Evolutionary conservation across 2,888 invertebrate species (phyloP), one percentile per base, ranked within the genome.

Genomic region (Amitus sp.): DNA sequence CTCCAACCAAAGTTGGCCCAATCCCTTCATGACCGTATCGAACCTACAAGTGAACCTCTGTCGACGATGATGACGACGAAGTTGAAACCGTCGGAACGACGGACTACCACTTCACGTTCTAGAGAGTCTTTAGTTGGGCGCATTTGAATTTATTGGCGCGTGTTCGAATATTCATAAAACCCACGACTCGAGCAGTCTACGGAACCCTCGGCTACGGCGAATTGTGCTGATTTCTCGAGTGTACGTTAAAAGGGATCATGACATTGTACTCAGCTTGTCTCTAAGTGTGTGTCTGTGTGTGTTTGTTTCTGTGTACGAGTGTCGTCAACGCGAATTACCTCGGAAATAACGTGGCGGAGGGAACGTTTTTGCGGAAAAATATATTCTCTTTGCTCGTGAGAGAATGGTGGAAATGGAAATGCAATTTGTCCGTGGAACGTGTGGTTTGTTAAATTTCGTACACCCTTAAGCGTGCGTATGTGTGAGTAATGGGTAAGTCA

Each of bases 71-170:
- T 7, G 23, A 5, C 23, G 23, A n/a, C n/a, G n/a, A n/a, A n/a
- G n/a, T n/a, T n/a, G n/a, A 33, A 9, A 37, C 2, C 37, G 37
- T 37, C 37, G 53, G 64, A 65, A 52, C 51, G 58, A 66, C 63
- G 66, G 63, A 69, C 70, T 70, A 76, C 79, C 79, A 79, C 79
- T 79, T 78, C 76, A 78, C 75, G 77, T 78, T 50, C 76, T 67
- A 70, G 71, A 77, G 79, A 79, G 77, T 78, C 76, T 76, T 76
- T 73, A 75, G 76, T 75, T 74, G 71, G 74, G 75, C 76, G 71
- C 77, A 80, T 80, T 80, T 77, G 76, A 76, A 79, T 76, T 79
- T 79, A 79, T 78, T 80, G 79, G 77, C 78, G 80, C 80, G 78
- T 79, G 75, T 58, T 56, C 56, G 60, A 56, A 64, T 60, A 64